Evolutionary conservation across 2,113 vertebrate species (phyloP).

Genomic region (Pelecanoides urinatrix): DNA sequence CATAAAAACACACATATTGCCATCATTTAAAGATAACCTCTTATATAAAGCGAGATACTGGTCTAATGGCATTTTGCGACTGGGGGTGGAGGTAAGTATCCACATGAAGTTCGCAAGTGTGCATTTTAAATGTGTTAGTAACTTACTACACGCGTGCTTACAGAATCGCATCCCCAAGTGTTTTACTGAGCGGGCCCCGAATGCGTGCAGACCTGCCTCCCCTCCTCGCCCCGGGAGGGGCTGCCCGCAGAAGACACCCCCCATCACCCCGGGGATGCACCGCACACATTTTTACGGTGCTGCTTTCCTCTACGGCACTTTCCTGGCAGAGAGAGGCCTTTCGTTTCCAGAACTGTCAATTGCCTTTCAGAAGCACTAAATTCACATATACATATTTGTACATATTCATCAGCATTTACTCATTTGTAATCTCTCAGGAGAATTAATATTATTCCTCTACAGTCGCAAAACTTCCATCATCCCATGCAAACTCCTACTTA

Average conservation of each 20-base stretch:
- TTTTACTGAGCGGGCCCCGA: accelerated
- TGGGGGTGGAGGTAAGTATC: neutral
- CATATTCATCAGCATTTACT: slow-evolving; percentile 19
- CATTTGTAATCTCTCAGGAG: slow-evolving; percentile 24
- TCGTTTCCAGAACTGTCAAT: neutral
- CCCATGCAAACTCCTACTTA: slow-evolving; percentile 5
- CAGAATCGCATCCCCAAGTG: accelerated
- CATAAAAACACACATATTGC: neutral
- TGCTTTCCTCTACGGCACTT: neutral
- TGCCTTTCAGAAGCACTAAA: slow-evolving; percentile 1
- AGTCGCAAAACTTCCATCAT: neutral
- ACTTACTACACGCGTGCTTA: accelerated
- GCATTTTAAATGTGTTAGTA: accelerated
- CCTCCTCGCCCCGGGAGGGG: too few relatives aligned
- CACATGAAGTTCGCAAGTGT: neutral
- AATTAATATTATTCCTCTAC: slow-evolving; percentile 29
- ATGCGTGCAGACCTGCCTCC: accelerated
- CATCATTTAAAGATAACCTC: neutral
- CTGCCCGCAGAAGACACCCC: neutral
- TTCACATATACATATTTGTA: neutral
- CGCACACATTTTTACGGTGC: accelerated
- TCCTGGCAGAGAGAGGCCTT: neutral
- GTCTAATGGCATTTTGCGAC: neutral
- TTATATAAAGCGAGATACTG: accelerated
- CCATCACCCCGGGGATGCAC: accelerated